Conservation (phyloP, 2,113 vertebrate species). For the Chitala chitala region DNA sequence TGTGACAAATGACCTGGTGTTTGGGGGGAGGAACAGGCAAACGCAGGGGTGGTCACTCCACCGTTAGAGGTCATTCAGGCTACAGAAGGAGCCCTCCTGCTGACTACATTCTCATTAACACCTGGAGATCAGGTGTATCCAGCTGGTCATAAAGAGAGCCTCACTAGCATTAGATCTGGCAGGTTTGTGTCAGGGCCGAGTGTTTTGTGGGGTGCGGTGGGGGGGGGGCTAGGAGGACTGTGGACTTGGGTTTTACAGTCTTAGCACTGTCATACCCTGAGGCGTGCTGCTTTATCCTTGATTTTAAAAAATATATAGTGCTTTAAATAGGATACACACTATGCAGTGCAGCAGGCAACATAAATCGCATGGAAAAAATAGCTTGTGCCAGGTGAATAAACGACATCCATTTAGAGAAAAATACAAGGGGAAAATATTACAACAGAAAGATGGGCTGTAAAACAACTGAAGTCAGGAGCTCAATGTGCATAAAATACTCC, state of each 20-base stretch:
- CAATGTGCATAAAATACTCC: background rate
- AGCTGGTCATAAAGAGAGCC: background rate
- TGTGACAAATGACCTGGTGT: constrained; percentile 9
- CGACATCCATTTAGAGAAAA: background rate
- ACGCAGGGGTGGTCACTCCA: background rate
- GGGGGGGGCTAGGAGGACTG: background rate
- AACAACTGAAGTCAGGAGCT: background rate
- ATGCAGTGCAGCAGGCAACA: background rate
- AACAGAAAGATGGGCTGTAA: background rate
- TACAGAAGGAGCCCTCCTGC: background rate
- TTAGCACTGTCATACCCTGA: background rate
- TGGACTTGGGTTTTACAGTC: background rate
- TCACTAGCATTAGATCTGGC: background rate
- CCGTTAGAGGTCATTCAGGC: background rate
- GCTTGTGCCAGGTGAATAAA: constrained; percentile 1
- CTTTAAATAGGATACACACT: constrained; percentile 1
- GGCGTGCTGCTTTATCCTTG: background rate
- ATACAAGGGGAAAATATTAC: constrained; percentile 2
- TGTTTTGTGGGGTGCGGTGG: background rate
- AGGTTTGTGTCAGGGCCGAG: background rate
- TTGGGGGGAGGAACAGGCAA: background rate
- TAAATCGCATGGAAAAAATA: constrained; percentile 12
- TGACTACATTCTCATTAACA: background rate
- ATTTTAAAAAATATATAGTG: constrained; percentile 11
- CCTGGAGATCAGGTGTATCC: background rate